Evolutionary conservation across 2,888 invertebrate species (phyloP).

Genomic region (Eupithecia abbreviata): DNA sequence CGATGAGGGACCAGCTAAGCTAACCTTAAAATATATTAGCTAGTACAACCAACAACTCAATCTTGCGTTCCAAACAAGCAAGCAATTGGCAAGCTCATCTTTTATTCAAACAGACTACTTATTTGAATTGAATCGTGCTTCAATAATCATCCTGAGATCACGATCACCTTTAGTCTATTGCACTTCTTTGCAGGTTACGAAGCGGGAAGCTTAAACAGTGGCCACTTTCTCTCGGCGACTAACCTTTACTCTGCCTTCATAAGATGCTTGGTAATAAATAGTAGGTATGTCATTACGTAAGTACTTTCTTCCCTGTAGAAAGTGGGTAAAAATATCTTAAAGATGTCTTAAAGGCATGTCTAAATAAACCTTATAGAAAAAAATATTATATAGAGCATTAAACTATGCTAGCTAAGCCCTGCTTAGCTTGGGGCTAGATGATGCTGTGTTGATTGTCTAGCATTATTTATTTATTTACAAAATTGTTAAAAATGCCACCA

Average conservation of each 20-base stretch:
- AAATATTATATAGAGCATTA: no score
- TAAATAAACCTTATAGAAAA: background rate
- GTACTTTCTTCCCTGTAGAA: background rate
- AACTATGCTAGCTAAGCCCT: no score
- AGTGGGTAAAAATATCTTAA: background rate
- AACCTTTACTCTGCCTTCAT: constrained; percentile 35
- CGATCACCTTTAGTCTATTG: constrained; percentile 47
- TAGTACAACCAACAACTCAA: constrained; percentile 10
- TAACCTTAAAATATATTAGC: background rate
- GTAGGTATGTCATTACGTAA: background rate
- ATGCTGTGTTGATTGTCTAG: no score
- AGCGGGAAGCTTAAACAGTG: constrained; percentile 68
- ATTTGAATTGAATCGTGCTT: constrained; percentile 43
- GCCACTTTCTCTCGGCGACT: constrained; percentile 68
- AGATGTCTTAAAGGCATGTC: background rate
- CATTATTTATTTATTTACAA: no score
- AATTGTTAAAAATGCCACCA: background rate
- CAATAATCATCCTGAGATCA: constrained; percentile 37
- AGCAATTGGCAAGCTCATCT: constrained; percentile 19
- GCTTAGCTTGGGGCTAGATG: no score
- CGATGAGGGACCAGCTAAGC: background rate
- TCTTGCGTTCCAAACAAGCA: constrained; percentile 7
- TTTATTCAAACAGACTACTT: constrained; percentile 30
- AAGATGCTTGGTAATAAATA: constrained; percentile 9
- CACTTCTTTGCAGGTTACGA: constrained; percentile 51